Evolutionary conservation across 2,888 invertebrate genomes (phyloP), one percentile per base, ranked within the genome.

Genomic region (Ectropis crepuscularia): DNA sequence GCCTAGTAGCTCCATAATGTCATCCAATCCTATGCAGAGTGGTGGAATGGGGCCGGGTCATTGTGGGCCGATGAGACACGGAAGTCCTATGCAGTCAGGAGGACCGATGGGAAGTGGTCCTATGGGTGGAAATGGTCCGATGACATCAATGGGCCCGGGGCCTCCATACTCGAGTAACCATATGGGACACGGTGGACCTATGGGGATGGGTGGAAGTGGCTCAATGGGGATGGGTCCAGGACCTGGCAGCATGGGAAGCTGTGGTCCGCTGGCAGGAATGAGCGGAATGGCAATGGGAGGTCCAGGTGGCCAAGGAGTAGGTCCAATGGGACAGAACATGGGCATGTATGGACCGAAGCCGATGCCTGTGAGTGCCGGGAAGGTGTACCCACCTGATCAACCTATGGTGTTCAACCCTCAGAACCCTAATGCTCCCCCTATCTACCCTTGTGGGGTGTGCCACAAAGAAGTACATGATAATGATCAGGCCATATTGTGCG

Each of bases 391-490:
- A 50, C 96, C 97, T 6, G 98, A 98, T 85, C 98, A 98, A 85
- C 97, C 98, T 0, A 98, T 99, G 98, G 98, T 99, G 69, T 99
- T 98, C 86, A 99, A 99, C 90, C 98, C 98, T 48, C 98, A 99
- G 88, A 99, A 99, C 90, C 99, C 99, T 0, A 99, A 99, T 87
- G 99, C 99, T 57, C 99, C 99, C 53, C 99, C 99, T 2, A 99
- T 99, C 73, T 99, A 99, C 88, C 98, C 99, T 0, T 99, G 99
- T 92, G 99, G 99, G 69, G 96, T 97, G 63, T 99, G 99, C 92
- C 99, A 98, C 91, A 98, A 98, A 93, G 99, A 99, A 94, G 98
- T 98, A 62, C 98, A 99, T 91, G 99, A 99, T 90, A 99, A 99
- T 93, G 99, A 99, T 90, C 98, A 99, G 93, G 99, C 98, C 64